Evolutionary conservation across 1,140 invertebrate genomes (phyloP).

Genomic region (Caerostris darwini): DNA sequence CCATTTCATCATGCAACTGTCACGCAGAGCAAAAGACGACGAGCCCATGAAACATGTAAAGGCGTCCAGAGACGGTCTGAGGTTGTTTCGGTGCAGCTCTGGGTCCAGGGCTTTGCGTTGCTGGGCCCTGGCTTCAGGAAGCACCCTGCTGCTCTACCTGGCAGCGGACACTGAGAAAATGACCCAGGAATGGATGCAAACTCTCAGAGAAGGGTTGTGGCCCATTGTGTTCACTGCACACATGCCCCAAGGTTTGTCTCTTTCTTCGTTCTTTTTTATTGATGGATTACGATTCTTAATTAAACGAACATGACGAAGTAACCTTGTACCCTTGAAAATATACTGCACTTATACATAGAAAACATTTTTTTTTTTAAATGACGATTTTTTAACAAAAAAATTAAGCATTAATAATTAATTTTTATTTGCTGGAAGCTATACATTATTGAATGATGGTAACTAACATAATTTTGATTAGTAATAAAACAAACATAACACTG

Average conservation of each 20-base stretch:
- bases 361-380: too few relatives aligned
- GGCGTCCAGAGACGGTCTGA: constrained; percentile 9
- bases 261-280: not conserved
- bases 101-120: constrained; percentile 17
- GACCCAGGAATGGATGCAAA: constrained; percentile 75
- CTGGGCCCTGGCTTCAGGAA: constrained; percentile 48
- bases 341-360: too few relatives aligned
- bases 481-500: too few relatives aligned
- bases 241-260: not conserved
- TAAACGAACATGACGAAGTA: too few relatives aligned
- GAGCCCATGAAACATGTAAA: not conserved
- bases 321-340: too few relatives aligned
- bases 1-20: not conserved
- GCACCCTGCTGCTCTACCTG: constrained; percentile 58
- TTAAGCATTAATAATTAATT: too few relatives aligned
- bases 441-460: too few relatives aligned
- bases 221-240: not conserved
- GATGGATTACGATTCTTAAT: not conserved
- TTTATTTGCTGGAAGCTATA: too few relatives aligned
- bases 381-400: too few relatives aligned
- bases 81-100: constrained; percentile 38
- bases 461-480: too few relatives aligned
- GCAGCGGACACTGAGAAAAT: constrained; percentile 66
- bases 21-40: not conserved
- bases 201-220: constrained; percentile 68